These are phyloP conservation scores for Sardinella longiceps DNA, from an alignment of 2,797 vertebrate genomes.

Conservation along the genomic window DNA sequence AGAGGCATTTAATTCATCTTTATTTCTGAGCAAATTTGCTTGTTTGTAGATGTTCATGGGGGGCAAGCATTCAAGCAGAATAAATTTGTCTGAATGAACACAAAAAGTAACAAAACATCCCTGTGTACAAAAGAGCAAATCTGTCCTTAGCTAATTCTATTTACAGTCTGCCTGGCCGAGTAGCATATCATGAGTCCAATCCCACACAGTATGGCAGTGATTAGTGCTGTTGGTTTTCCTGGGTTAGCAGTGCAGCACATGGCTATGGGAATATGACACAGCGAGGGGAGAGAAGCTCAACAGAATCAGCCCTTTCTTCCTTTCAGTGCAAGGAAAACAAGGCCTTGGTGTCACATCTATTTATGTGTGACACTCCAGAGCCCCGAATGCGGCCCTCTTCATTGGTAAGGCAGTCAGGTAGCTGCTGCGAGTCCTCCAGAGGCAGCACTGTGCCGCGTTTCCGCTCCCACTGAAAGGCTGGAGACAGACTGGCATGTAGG, in stretches of 20 bases:
- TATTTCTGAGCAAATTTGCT: background rate
- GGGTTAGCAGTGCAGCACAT: slow-evolving; percentile 14
- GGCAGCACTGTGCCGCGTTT: slow-evolving; percentile 70
- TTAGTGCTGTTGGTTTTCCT: slow-evolving; percentile 35
- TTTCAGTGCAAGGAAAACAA: slow-evolving; percentile 61
- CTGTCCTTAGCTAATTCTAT: background rate
- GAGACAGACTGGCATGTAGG: slow-evolving; percentile 77
- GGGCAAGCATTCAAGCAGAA: background rate
- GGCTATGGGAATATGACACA: slow-evolving; percentile 47
- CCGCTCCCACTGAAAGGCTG: slow-evolving; percentile 71
- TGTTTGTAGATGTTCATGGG: background rate
- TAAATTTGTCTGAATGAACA: background rate
- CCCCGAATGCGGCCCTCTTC: slow-evolving; percentile 67
- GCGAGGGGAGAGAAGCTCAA: slow-evolving; percentile 32
- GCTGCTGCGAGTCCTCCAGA: slow-evolving; percentile 69
- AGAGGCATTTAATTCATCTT: background rate
- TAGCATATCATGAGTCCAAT: slow-evolving; percentile 19
- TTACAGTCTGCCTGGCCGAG: background rate
- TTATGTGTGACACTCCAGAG: slow-evolving; percentile 70
- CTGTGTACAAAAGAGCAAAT: background rate
- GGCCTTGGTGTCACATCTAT: slow-evolving; percentile 72
- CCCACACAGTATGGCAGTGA: slow-evolving; percentile 19
- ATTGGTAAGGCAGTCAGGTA: slow-evolving; percentile 82
- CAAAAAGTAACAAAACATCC: background rate
- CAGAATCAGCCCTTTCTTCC: slow-evolving; percentile 60